These are phyloP conservation scores for Choloepus didactylus DNA, from an alignment of 2,797 vertebrate genomes.

Conservation along the genomic window DNA sequence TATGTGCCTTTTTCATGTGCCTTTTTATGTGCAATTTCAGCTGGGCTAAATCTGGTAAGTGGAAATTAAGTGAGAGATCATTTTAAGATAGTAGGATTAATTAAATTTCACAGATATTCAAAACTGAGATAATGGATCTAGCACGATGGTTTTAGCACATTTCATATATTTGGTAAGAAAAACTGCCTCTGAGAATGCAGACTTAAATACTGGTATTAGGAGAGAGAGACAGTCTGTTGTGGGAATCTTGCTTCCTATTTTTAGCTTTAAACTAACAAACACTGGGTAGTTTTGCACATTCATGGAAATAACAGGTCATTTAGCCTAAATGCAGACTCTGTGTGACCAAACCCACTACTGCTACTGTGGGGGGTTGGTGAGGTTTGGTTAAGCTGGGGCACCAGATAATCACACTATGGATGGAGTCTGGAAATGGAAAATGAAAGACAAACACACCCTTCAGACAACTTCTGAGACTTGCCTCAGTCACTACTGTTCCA, in stretches of 20 bases:
- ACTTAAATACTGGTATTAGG: conserved; percentile 44
- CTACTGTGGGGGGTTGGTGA: background rate
- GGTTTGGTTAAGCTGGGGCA: background rate
- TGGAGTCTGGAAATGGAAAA: conserved; percentile 64
- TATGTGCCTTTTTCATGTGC: too few species aligned
- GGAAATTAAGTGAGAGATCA: conserved; percentile 22
- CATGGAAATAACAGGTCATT: conserved; percentile 54
- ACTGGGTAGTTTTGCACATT: conserved; percentile 33
- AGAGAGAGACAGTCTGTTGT: conserved; percentile 39
- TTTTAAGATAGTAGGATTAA: conserved; percentile 17
- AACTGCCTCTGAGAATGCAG: conserved; percentile 56
- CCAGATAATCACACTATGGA: conserved; percentile 30
- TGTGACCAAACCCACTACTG: background rate
- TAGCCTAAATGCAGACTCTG: conserved; percentile 24
- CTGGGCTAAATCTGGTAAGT: background rate
- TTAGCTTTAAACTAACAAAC: conserved; percentile 66
- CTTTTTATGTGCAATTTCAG: conserved; percentile 38
- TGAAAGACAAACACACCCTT: background rate
- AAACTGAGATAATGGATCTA: background rate
- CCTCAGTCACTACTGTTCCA: conserved; percentile 20
- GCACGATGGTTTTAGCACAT: conserved; percentile 10
- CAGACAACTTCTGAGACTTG: conserved; percentile 60
- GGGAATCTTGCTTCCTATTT: conserved; percentile 44
- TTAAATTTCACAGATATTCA: conserved; percentile 37
- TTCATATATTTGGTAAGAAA: conserved; percentile 53